phyloP scores from a whole-genome alignment of 2,888 invertebrate species.

The Tigriopus californicus region DNA sequence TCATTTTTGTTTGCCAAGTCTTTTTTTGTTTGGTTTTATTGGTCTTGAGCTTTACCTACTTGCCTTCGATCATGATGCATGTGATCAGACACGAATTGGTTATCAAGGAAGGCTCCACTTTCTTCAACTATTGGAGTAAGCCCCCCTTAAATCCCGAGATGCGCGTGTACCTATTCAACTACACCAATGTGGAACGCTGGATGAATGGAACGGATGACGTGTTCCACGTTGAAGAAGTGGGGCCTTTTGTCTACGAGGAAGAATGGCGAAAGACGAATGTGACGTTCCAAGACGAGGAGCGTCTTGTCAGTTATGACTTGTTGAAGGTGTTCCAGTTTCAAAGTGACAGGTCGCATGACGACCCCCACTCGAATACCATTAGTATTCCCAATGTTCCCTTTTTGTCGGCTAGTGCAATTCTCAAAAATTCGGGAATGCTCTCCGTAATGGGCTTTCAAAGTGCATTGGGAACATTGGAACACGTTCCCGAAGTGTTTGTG shows the following conservation, averaged over 20 bases:
- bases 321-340: neutral
- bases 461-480: neutral
- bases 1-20: too few relatives aligned
- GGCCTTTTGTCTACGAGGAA: slow-evolving; percentile 2
- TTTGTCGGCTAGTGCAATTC: neutral
- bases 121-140: neutral
- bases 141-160: slow-evolving; percentile 4
- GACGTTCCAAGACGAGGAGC: neutral
- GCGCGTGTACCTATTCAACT: neutral
- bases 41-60: too few relatives aligned
- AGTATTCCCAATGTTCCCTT: neutral
- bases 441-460: neutral
- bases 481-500: neutral
- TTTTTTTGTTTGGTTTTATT: too few relatives aligned
- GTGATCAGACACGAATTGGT: neutral
- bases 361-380: neutral
- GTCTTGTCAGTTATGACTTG: neutral
- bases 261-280: neutral
- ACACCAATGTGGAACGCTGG: slow-evolving; percentile 5
- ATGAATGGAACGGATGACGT: neutral
- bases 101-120: neutral
- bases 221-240: neutral
- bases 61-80: too few relatives aligned
- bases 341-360: neutral
- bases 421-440: neutral